Base-by-base conservation (phyloP, 2,888 invertebrate species). In the Clistopyga incitator region DNA sequence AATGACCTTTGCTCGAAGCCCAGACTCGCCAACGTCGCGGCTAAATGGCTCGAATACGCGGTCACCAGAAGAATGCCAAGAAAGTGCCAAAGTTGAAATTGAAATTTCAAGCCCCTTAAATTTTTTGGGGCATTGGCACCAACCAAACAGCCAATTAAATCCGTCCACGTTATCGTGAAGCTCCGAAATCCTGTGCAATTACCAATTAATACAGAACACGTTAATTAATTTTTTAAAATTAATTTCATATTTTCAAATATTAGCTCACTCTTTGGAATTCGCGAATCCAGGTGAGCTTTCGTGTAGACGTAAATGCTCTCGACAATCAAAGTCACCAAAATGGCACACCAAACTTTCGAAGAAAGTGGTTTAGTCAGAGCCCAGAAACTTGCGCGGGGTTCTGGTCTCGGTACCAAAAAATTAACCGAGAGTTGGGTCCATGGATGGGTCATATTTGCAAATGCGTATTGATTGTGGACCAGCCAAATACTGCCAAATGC, bases 361-460 rank as follows among this genome's bases (percentile, higher is more conserved):
- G 91, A 84, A n/a, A 92, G 89, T 23, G 92, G 92, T 47, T 87
- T 88, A 0, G 87, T 88, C 0, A 92, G 84, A 1, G 90, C 92
- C 92, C 90, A 91, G 45, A 92, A 91, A 75, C 88, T 91, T 0
- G 87, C 86, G n/a, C 75, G 85, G 0, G 89, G 88, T 75, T 82
- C 88, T 3, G 92, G 92, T 13, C 92, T 88, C 0, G 92, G 92
- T 10, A 92, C 92, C 76, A 92, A 81, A 77, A 90, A 91, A 13
- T 88, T 86, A 0, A 92, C 82, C 20, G 79, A 86, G 29, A 90
- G 25, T 71, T 90, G 86, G 20, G 87, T 85, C 91, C 91, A 92
- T 0, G 92, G 89, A 4, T 85, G 85, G 1, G 91, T 86, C n/a
- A 92, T 64, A 68, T 90, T 88, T 0, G 83, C 84, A 47, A 88